Conservation (phyloP, 2,797 vertebrate species). For the Gymnodraco acuticeps region DNA sequence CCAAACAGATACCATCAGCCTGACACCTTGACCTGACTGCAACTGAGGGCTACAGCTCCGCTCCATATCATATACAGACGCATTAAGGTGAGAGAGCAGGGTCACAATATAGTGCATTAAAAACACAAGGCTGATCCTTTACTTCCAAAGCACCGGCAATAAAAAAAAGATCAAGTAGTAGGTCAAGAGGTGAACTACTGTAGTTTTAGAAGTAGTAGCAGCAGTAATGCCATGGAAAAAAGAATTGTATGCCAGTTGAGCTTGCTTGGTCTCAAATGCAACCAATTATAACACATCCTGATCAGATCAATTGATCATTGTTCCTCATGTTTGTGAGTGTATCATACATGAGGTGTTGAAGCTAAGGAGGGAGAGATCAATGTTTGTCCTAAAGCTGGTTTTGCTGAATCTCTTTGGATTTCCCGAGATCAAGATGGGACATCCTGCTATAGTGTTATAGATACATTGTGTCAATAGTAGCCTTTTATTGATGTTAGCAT, state of each 20-base stretch:
- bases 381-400: background rate
- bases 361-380: background rate
- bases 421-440: background rate
- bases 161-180: constrained; percentile 13
- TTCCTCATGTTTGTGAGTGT: background rate
- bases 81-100: constrained; percentile 35
- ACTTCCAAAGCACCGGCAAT: background rate
- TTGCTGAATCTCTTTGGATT: background rate
- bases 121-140: constrained; percentile 32
- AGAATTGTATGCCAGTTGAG: background rate
- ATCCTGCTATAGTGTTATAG: background rate
- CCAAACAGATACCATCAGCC: constrained; percentile 58
- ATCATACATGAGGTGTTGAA: background rate
- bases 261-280: background rate
- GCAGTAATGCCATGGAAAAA: no score
- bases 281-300: background rate
- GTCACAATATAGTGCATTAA: constrained; percentile 20
- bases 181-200: background rate
- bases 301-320: background rate
- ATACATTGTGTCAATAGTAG: background rate
- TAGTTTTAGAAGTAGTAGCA: background rate
- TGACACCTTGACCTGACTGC: constrained; percentile 53
- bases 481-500: background rate
- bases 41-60: constrained; percentile 38
- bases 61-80: constrained; percentile 41